Evolutionary conservation across 53 echinoderm and acorn worm genomes (phyloP).

Genomic region (Henricia sp.): DNA sequence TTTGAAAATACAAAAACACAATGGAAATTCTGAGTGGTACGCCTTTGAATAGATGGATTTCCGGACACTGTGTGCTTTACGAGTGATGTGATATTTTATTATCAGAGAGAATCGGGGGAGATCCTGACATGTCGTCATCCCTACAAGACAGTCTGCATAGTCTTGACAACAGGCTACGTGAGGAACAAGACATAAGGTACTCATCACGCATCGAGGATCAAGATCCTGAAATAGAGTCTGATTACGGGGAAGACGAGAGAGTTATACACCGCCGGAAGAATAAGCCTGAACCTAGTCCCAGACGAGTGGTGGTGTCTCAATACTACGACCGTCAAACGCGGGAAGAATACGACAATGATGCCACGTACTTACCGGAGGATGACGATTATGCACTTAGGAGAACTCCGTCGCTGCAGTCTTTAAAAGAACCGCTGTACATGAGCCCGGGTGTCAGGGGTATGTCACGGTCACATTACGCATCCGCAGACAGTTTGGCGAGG

Average conservation of each 20-base stretch:
- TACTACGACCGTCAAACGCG: conserved; percentile 15
- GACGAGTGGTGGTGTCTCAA: background rate
- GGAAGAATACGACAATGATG: conserved; percentile 63
- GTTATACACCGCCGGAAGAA: conserved; percentile 24
- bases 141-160: conserved; percentile 79
- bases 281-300: conserved; percentile 34
- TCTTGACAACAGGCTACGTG: conserved; percentile 78
- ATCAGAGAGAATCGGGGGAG: conserved; percentile 35
- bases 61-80: no score
- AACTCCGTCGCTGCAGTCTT: conserved; percentile 38
- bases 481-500: conserved; percentile 72
- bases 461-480: conserved; percentile 69
- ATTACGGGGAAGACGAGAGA: conserved; percentile 25
- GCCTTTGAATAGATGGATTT: no score
- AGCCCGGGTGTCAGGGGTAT: background rate
- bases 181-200: conserved; percentile 58
- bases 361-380: conserved; percentile 21
- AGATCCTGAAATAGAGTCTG: conserved; percentile 2
- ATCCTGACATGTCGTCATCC: conserved; percentile 31
- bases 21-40: no score
- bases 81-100: no score
- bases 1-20: no score
- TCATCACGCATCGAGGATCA: conserved; percentile 22
- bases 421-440: conserved; percentile 30
- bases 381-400: conserved; percentile 9